Conservation (phyloP, 2,888 invertebrate species). For the Allolobophora icterica region DNA sequence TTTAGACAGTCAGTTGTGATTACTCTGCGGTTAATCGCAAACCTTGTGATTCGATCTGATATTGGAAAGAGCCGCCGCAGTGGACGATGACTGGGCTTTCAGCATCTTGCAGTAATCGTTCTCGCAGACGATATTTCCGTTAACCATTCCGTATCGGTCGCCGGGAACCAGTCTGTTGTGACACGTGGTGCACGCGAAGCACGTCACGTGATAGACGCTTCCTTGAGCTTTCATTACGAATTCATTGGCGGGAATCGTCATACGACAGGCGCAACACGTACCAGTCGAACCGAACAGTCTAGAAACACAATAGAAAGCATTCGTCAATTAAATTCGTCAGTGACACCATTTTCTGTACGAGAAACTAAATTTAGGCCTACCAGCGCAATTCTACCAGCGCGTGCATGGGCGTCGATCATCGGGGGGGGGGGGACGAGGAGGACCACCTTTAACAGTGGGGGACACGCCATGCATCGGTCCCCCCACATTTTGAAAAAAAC, state of each 20-base stretch:
- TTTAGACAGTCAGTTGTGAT: not conserved
- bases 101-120: conserved; percentile 77
- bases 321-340: not conserved
- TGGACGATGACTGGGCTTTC: not conserved
- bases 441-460: too few species aligned
- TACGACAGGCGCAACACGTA: conserved; percentile 88
- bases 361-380: too few species aligned
- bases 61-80: not conserved
- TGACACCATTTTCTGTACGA: too few species aligned
- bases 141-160: conserved; percentile 89
- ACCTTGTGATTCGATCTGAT: not conserved
- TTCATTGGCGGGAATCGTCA: conserved; percentile 89
- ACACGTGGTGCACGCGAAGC: conserved; percentile 93
- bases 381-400: too few species aligned
- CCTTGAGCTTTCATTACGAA: conserved; percentile 83
- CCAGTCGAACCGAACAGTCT: conserved; percentile 91
- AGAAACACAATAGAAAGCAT: not conserved
- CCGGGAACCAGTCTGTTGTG: conserved; percentile 86
- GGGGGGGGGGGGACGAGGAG: too few species aligned
- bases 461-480: too few species aligned
- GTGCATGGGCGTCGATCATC: too few species aligned
- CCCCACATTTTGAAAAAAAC: too few species aligned
- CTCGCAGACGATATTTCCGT: conserved; percentile 89
- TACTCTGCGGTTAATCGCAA: conserved; percentile 7
- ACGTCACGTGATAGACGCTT: conserved; percentile 88